These are phyloP conservation scores for Drosophila borealis DNA, from an alignment of 2,888 invertebrate genomes.

Conservation along the genomic window DNA sequence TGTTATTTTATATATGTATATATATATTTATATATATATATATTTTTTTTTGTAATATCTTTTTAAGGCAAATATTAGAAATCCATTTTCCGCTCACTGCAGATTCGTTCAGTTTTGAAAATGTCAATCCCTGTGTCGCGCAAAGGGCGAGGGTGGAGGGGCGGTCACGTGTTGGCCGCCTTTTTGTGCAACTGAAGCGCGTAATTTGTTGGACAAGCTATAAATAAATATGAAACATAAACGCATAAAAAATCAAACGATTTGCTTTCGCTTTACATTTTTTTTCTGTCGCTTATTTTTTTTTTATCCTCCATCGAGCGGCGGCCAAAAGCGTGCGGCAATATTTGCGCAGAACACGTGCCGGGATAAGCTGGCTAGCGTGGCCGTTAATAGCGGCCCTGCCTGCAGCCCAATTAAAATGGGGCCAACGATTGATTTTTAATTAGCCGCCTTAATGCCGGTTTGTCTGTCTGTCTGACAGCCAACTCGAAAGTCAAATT, in stretches of 20 bases:
- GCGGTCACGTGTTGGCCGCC: conserved; percentile 63
- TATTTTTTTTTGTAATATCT: conserved; percentile 49
- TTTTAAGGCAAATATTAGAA: conserved; percentile 79
- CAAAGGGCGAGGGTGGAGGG: background rate
- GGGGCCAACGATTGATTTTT: conserved; percentile 66
- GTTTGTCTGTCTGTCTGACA: conserved; percentile 24
- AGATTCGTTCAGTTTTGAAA: conserved; percentile 83
- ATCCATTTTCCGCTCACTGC: conserved; percentile 84
- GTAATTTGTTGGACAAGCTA: conserved; percentile 78
- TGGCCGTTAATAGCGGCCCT: conserved; percentile 53
- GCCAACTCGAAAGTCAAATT: conserved; percentile 39
- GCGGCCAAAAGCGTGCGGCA: conserved; percentile 37
- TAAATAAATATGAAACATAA: conserved; percentile 75
- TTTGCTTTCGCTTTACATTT: conserved; percentile 59
- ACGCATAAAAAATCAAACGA: conserved; percentile 67
- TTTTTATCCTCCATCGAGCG: conserved; percentile 14
- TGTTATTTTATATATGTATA: conserved; percentile 24
- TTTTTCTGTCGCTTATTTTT: conserved; percentile 3
- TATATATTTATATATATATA: conserved; percentile 1
- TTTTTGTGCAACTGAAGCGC: conserved; percentile 75
- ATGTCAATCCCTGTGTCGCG: conserved; percentile 55
- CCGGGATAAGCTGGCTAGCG: conserved; percentile 25
- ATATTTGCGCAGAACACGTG: conserved; percentile 64
- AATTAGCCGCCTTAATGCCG: conserved; percentile 54
- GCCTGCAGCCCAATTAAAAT: conserved; percentile 39